Evolutionary conservation across 2,888 invertebrate species (phyloP), one percentile per base, ranked within the genome.

Genomic region (Pseudococcus jackbeardsleyi): DNA sequence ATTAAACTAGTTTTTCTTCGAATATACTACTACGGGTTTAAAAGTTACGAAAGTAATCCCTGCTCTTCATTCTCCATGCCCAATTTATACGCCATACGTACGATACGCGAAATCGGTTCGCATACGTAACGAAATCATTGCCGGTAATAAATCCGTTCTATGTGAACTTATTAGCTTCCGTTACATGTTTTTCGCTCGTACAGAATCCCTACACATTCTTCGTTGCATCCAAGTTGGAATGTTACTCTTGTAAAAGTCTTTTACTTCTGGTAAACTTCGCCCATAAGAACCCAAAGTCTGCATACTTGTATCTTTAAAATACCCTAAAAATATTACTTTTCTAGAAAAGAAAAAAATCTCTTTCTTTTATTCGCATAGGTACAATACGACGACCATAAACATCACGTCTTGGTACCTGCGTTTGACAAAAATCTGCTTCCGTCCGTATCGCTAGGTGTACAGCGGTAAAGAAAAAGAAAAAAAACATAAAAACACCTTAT

Each of bases 1-100:
- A 72, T 72, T 72, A 72, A 72, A 72, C 72, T 72, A 72, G 72
- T 72, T 72, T 72, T 72, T 72, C 72, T 72, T 72, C 72, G 33
- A 72, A 33, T 72, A 72, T 17, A 72, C 8, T 33, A 54, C n/a
- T 50, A 12, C 64, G 72, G 72, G 72, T 72, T 72, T 72, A 72
- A 33, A 72, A 72, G 72, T 72, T 72, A 33, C 33, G 33, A 33
- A 64, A 72, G 72, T 72, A 72, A 72, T 72, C 72, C 72, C 72
- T 72, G 33, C 72, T 17, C 9, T 72, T 15, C 33, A 33, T 26
- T 17, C 11, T 1, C 72, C 26, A 6, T 15, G 72, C 17, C 8
- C 8, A 15, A 22, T 22, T 22, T 64, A 64, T 8, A 4, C 33
- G 17, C 15, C 42, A 15, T 72, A 15, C 72, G 17, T 33, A 72